Evolutionary conservation across 2,888 invertebrate genomes (phyloP).

Genomic region (Notocelia uddmanniana): DNA sequence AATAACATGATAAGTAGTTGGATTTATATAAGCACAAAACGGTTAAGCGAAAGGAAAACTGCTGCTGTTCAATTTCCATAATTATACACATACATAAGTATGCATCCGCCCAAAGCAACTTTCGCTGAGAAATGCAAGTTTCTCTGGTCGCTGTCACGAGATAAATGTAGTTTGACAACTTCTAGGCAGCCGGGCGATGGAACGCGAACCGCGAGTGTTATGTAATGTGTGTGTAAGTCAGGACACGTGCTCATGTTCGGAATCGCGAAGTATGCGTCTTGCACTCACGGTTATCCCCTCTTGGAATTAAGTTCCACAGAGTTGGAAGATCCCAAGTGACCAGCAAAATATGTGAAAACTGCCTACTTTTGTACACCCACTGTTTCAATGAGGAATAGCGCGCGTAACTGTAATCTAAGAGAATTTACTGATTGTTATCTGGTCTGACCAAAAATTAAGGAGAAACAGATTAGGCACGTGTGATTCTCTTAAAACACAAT

Average conservation of each 20-base stretch:
- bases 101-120: constrained; percentile 62
- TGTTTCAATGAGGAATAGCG: background rate
- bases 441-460: background rate
- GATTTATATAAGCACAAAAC: constrained; percentile 58
- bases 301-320: background rate
- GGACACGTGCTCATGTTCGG: constrained; percentile 19
- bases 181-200: constrained; percentile 34
- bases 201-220: constrained; percentile 17
- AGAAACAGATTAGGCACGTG: background rate
- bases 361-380: background rate
- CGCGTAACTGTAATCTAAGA: background rate
- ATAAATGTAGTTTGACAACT: constrained; percentile 57
- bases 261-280: background rate
- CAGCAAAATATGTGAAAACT: background rate
- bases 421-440: background rate
- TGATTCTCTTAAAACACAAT: background rate
- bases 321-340: no score
- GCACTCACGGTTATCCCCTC: constrained; percentile 7
- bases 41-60: constrained; percentile 63
- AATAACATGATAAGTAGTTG: constrained; percentile 49
- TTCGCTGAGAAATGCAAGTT: constrained; percentile 67
- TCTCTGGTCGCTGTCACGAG: constrained; percentile 53
- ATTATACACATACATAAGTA: constrained; percentile 62
- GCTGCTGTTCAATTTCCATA: constrained; percentile 63
- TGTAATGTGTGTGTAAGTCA: constrained; percentile 16